Conservation (phyloP, 2,113 vertebrate genomes). For the Hemibagrus wyckioides region DNA sequence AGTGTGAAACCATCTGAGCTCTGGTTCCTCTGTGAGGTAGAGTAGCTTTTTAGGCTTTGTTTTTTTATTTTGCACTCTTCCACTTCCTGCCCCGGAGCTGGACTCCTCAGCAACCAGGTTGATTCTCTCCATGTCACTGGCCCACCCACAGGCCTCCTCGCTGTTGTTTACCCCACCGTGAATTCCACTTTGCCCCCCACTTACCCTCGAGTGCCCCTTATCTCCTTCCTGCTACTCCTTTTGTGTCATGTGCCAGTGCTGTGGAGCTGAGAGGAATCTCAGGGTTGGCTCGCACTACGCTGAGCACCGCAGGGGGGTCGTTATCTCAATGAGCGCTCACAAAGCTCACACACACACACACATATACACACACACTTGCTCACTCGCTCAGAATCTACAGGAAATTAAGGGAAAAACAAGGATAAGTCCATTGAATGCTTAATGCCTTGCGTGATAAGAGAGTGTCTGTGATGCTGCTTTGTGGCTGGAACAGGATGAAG, state of each 20-base stretch:
- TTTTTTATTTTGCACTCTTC: not conserved
- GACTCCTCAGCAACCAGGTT: not conserved
- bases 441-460: conserved; percentile 58
- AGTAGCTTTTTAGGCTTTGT: not conserved
- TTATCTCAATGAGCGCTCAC: conserved; percentile 70
- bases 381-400: conserved; percentile 55
- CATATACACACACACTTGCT: conserved; percentile 29
- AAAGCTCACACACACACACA: conserved; percentile 68
- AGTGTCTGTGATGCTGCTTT: conserved; percentile 56
- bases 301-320: conserved; percentile 70
- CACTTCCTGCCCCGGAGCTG: not conserved
- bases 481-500: conserved; percentile 41
- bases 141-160: not conserved
- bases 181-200: not conserved
- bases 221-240: conserved; percentile 10
- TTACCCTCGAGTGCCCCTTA: not conserved
- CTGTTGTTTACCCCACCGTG: not conserved
- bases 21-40: not conserved
- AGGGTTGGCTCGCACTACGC: conserved; percentile 67
- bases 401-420: conserved; percentile 58
- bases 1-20: not conserved
- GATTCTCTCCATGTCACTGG: not conserved
- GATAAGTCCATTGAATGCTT: conserved; percentile 62
- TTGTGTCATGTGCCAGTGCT: conserved; percentile 62
- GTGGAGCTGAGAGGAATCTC: conserved; percentile 69